Evolutionary conservation across 2,888 invertebrate genomes (phyloP).

Genomic region (Octodonta nipae): DNA sequence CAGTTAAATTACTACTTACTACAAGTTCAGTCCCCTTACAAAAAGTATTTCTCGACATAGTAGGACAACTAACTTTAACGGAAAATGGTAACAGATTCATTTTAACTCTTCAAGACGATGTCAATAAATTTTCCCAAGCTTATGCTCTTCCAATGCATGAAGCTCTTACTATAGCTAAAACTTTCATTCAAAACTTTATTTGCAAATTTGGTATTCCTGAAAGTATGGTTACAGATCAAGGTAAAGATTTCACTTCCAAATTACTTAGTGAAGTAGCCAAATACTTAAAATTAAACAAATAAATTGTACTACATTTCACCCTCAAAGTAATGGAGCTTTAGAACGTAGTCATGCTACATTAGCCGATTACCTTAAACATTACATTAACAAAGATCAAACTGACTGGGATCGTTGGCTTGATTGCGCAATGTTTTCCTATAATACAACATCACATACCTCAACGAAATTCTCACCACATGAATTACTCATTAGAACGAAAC

Average conservation of each 20-base stretch:
- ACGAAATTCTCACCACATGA: slow-evolving; percentile 25
- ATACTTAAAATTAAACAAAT: slow-evolving; percentile 24
- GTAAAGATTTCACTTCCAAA: slow-evolving; percentile 26
- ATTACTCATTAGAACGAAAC: slow-evolving; percentile 23
- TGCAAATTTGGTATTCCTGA: slow-evolving; percentile 15
- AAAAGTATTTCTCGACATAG: slow-evolving; percentile 21
- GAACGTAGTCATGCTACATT: slow-evolving; percentile 6
- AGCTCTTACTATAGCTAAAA: slow-evolving; percentile 20
- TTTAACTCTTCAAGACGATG: slow-evolving; percentile 26
- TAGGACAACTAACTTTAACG: slow-evolving; percentile 23
- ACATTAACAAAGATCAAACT: slow-evolving; percentile 21
- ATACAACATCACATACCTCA: slow-evolving; percentile 21
- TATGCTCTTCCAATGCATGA: slow-evolving; percentile 19
- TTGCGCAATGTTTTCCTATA: slow-evolving; percentile 23
- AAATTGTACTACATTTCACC: slow-evolving; percentile 21
- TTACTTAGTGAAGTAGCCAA: slow-evolving; percentile 23
- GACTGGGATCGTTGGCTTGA: slow-evolving; percentile 27
- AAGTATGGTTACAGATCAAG: slow-evolving; percentile 26
- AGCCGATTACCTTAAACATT: slow-evolving; percentile 19
- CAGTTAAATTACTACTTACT: no score
- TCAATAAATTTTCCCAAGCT: slow-evolving; percentile 24
- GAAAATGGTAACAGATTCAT: slow-evolving; percentile 24
- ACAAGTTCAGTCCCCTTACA: slow-evolving; percentile 21
- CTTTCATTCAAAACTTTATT: slow-evolving; percentile 16
- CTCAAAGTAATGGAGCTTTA: slow-evolving; percentile 15